These are phyloP conservation scores for Sitophilus oryzae DNA, from an alignment of 1,140 invertebrate species.

Conservation along the genomic window DNA sequence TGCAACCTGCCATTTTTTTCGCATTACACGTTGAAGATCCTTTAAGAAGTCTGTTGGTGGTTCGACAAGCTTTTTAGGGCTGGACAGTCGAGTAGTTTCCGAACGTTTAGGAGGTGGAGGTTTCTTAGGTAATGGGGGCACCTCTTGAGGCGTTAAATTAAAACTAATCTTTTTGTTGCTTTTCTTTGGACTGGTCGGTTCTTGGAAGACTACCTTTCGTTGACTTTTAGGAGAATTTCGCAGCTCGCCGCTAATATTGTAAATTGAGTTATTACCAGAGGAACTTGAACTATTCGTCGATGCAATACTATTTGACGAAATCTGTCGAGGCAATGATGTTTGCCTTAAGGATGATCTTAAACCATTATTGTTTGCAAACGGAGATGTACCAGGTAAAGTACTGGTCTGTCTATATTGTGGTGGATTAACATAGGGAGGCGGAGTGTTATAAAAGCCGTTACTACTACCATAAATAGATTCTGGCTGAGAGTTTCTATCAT, in stretches of 20 bases:
- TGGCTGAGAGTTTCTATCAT: constrained; percentile 27
- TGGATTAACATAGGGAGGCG: constrained; percentile 34
- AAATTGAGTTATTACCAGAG: constrained; percentile 28
- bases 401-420: constrained; percentile 33
- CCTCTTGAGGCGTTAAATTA: constrained; percentile 49
- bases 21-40: constrained; percentile 84
- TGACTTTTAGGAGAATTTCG: constrained; percentile 49
- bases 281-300: constrained; percentile 34
- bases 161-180: constrained; percentile 51
- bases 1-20: constrained; percentile 89
- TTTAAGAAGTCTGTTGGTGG: constrained; percentile 78
- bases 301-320: constrained; percentile 37
- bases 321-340: constrained; percentile 37
- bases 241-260: constrained; percentile 42
- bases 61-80: constrained; percentile 70
- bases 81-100: constrained; percentile 61
- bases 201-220: constrained; percentile 48
- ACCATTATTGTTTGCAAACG: constrained; percentile 34
- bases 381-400: constrained; percentile 28
- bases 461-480: constrained; percentile 6
- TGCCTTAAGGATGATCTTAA: constrained; percentile 38
- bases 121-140: constrained; percentile 48
- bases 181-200: constrained; percentile 49
- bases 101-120: constrained; percentile 65
- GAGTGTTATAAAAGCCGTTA: constrained; percentile 17